Percentiles rank a stretch among this genome's conserved stretches.
Evolutionary conservation across 2,888 invertebrate genomes (phyloP).

Genomic region (Hoplodrina ambigua): DNA sequence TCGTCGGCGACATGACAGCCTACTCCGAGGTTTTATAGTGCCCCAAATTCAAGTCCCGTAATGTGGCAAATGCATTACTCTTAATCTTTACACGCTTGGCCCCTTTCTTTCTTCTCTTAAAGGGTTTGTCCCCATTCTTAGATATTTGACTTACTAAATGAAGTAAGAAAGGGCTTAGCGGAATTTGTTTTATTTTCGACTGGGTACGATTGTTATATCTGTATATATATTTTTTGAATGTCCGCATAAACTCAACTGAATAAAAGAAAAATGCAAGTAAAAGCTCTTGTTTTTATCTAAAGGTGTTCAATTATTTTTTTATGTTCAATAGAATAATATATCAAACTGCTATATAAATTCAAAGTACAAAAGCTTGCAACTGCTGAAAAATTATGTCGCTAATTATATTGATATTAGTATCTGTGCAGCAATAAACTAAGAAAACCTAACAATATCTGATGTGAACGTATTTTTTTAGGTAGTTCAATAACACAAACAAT

Average conservation of each 20-base stretch:
- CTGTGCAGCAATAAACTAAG: no score
- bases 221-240: no score
- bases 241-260: no score
- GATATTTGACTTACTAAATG: conserved; percentile 14
- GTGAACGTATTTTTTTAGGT: neutral
- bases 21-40: conserved; percentile 61
- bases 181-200: neutral
- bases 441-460: neutral
- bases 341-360: no score
- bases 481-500: neutral
- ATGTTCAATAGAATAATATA: no score
- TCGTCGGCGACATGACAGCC: conserved; percentile 46
- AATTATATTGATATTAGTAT: no score
- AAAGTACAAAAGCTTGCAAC: no score
- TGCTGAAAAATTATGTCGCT: no score
- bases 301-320: no score
- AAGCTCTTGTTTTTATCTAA: no score
- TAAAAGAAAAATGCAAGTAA: no score
- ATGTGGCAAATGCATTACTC: conserved; percentile 66
- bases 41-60: conserved; percentile 58
- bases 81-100: conserved; percentile 59
- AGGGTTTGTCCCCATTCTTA: conserved; percentile 42
- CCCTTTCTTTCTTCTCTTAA: conserved; percentile 36
- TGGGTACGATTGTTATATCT: no score
- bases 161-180: neutral